Conservation (phyloP, 2,888 invertebrate genomes). For the Cyrtodaria siliqua region DNA sequence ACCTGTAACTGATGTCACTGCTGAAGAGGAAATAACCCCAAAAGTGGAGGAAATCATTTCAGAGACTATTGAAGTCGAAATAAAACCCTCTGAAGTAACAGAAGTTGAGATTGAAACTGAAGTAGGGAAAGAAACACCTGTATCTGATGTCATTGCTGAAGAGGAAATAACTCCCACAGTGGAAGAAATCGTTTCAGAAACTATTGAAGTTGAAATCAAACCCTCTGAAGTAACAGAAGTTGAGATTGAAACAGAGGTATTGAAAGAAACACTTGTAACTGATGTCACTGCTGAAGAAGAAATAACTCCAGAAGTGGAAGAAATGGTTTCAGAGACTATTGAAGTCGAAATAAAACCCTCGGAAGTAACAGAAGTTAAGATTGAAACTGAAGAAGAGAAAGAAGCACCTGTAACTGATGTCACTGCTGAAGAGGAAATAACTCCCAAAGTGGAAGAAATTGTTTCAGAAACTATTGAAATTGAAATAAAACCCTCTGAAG, state of each 20-base stretch:
- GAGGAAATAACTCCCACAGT: background rate
- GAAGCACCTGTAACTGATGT: conserved; percentile 15
- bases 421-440: conserved; percentile 10
- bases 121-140: background rate
- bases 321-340: background rate
- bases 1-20: conserved; percentile 21
- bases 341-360: background rate
- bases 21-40: conserved; percentile 13
- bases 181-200: conserved; percentile 30
- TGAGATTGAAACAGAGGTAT: conserved; percentile 6
- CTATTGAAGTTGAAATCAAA: conserved; percentile 31
- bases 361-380: conserved; percentile 9
- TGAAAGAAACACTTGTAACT: background rate
- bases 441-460: conserved; percentile 21
- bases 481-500: conserved; percentile 29
- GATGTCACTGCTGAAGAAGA: background rate
- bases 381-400: conserved; percentile 16
- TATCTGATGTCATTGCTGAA: background rate
- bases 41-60: conserved; percentile 4
- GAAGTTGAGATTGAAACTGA: background rate
- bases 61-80: conserved; percentile 5
- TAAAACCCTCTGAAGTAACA: too few relatives aligned
- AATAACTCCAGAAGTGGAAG: conserved; percentile 2
- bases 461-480: conserved; percentile 31
- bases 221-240: conserved; percentile 19